Percentiles rank a stretch among this genome's conserved stretches.
These are phyloP conservation scores for Vulpes ferrilata DNA, from an alignment of 2,113 vertebrate genomes.

Conservation along the genomic window DNA sequence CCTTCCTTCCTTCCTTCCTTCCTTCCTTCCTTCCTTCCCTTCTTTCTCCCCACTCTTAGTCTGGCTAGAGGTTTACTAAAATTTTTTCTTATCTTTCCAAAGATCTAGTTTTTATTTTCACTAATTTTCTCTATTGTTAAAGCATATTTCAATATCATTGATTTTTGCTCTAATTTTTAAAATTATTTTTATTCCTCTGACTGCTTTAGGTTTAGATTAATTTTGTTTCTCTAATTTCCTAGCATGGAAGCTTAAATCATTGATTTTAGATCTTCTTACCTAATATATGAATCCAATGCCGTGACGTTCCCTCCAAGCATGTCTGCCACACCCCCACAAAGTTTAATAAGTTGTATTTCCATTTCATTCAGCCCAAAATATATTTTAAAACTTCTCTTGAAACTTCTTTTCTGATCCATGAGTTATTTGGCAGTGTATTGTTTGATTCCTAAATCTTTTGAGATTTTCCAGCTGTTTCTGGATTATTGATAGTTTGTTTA, in stretches of 20 bases:
- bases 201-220: background rate
- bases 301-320: background rate
- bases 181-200: background rate
- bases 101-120: background rate
- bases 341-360: background rate
- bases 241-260: background rate
- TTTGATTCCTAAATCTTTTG: background rate
- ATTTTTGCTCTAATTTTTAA: background rate
- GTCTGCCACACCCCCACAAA: background rate
- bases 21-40: background rate
- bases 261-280: background rate
- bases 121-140: background rate
- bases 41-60: no score
- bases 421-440: background rate
- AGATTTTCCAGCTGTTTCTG: background rate
- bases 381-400: background rate
- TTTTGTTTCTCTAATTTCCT: background rate
- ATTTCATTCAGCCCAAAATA: background rate
- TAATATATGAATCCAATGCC: background rate
- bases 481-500: background rate
- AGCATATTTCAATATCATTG: background rate
- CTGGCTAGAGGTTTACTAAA: background rate
- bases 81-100: background rate
- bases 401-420: background rate
- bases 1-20: no score